Base-by-base conservation (phyloP, 2,113 vertebrate species). In the Bagarius yarrelli region DNA sequence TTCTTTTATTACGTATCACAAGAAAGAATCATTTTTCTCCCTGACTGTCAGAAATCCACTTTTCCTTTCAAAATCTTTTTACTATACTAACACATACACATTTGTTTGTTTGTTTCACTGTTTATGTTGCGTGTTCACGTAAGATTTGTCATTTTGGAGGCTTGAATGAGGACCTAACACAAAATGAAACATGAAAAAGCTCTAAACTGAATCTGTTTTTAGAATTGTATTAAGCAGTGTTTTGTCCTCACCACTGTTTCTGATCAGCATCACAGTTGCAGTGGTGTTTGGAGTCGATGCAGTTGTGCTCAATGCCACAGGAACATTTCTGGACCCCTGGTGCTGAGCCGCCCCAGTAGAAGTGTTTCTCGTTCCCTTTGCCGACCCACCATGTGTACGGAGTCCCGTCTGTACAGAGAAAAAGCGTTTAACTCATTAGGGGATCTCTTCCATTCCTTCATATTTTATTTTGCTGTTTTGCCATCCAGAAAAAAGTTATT, bases 191-290 rank as follows among this genome's bases (percentile, higher is more conserved):
- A 32, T n/a, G 27, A 32, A 32, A 32, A 18, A 63, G 60, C 36
- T 64, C 18, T 34, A 21, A 64, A 64, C 21, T n/a, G n/a, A n/a
- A n/a, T n/a, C n/a, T n/a, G n/a, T n/a, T 40, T 40, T 8, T 47
- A 47, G 9, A 47, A 30, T 3, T 71, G 19, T 3, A 71, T 70
- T 16, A 52, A 30, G 8, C 4, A 5, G 25, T 52, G 69, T 18
- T 6, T 50, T 21, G 16, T 32, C 50, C 96, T 96, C 88, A 99
- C 98, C 97, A 98, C 74, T 94, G 90, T 50, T 94, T 95, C 55
- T 93, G 92, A 83, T 99, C 97, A 0, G 98, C 96, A 1, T 99
- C 98, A 21, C 98, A 99, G 93, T 99, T 97, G 89, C 98, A 99
- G 91, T 92, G 92, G 91, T 93, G 93, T 82, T 88, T 95, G 76